These are phyloP conservation scores for Lycophotia porphyrea DNA, from an alignment of 2,888 invertebrate species.

Conservation along the genomic window DNA sequence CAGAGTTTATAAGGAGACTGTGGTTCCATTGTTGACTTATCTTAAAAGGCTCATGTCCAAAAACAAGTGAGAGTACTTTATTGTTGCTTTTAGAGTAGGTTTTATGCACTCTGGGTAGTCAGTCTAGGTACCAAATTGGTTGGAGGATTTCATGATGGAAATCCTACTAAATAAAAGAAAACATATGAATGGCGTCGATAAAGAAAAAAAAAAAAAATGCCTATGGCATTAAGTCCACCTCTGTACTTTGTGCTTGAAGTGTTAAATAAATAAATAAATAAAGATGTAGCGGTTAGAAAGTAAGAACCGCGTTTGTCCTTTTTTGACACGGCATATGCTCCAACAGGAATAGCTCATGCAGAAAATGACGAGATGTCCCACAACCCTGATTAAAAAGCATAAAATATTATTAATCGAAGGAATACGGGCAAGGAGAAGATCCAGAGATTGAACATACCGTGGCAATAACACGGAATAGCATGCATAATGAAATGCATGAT, in stretches of 20 bases:
- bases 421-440: background rate
- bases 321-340: background rate
- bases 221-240: too few relatives aligned
- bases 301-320: background rate
- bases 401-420: background rate
- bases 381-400: background rate
- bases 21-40: constrained; percentile 32
- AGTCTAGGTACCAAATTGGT: background rate
- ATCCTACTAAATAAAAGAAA: background rate
- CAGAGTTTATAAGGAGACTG: constrained; percentile 32
- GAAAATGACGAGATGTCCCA: background rate
- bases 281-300: background rate
- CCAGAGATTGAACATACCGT: background rate
- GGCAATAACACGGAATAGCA: background rate
- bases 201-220: too few relatives aligned
- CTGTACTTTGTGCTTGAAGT: too few relatives aligned
- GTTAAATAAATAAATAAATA: too few relatives aligned
- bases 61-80: constrained; percentile 24
- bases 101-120: background rate
- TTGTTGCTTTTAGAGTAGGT: background rate
- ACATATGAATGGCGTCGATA: background rate
- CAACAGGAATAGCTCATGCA: background rate
- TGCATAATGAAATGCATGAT: background rate
- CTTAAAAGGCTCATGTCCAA: constrained; percentile 33
- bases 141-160: background rate